Base-by-base conservation (phyloP, 2,888 invertebrate genomes). In the Phymatocera aterrima region DNA sequence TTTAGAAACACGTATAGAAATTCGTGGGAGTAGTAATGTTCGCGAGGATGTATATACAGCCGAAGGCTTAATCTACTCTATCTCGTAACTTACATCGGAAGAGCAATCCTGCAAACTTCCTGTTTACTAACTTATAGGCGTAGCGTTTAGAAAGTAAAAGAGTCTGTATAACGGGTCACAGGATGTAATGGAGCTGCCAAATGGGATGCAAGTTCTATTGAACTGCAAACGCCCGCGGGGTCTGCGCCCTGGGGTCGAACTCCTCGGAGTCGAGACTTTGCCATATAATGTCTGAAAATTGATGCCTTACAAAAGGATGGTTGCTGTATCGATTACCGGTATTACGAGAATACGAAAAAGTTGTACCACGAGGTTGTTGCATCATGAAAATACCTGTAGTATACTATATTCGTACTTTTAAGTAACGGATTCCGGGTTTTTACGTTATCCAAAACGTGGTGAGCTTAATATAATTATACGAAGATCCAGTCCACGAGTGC, bases 211-310 rank as follows among this genome's bases (percentile, higher is more conserved):
- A 64, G 24, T 5, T 1, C 28, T 51, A 18, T 64, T 64, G 64
- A n/a, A n/a, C 64, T 37, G 64, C 12, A 57, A 8, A 64, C 64
- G 64, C 64, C 64, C 34, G 34, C 64, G 37, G 37, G 64, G 31
- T 15, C 1, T 43, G 43, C 43, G 43, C 15, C 15, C 57, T 15
- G 64, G 64, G 64, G 37, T 64, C 64, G 64, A 64, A 37, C 64
- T 37, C 34, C 15, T 43, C 10, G 15, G 43, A 43, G 64, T 37
- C 61, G 61, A 64, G 61, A n/a, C n/a, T 68, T 68, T 46, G 46
- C 46, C n/a, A n/a, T 68, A 68, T 68, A 46, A 68, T 68, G 43
- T 68, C 64, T 64, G 64, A 64, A 64, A 64, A 64, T 68, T 68
- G 68, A 68, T 68, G 68, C 46, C 28, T 68, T 28, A 43, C 46